Percentiles rank a stretch among this genome's conserved stretches.
Evolutionary conservation across 2,888 invertebrate species (phyloP).

Genomic region (Gymnosoma rotundatum): DNA sequence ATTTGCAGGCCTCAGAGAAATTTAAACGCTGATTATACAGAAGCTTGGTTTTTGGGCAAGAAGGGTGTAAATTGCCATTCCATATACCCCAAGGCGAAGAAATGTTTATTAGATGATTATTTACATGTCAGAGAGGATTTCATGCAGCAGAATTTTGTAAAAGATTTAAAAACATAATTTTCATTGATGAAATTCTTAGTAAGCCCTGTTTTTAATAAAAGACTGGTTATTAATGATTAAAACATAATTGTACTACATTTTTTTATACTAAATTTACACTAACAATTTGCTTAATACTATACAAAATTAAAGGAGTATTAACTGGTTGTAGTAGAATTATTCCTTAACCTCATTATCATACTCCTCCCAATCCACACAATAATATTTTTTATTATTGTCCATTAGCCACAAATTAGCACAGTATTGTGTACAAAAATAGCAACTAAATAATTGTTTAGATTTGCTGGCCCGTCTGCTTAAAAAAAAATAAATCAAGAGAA

Average conservation of each 20-base stretch:
- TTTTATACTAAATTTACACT: constrained; percentile 22
- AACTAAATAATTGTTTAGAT: constrained; percentile 80
- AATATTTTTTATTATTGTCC: constrained; percentile 78
- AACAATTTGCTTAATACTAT: constrained; percentile 15
- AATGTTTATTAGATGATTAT: constrained; percentile 74
- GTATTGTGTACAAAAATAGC: constrained; percentile 79
- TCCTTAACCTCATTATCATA: constrained; percentile 72
- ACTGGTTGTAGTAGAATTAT: background rate
- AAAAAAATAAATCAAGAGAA: background rate
- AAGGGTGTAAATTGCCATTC: constrained; percentile 73
- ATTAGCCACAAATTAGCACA: constrained; percentile 79
- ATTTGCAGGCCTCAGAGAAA: constrained; percentile 74
- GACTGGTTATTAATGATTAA: constrained; percentile 12
- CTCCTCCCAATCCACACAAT: constrained; percentile 78
- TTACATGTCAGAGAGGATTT: constrained; percentile 74
- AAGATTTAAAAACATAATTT: background rate
- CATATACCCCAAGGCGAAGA: constrained; percentile 70
- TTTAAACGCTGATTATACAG: constrained; percentile 69
- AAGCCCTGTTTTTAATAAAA: constrained; percentile 13
- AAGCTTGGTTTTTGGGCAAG: constrained; percentile 74
- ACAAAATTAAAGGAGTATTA: background rate
- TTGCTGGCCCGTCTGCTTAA: constrained; percentile 77
- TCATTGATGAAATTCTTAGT: background rate
- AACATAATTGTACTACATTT: constrained; percentile 45
- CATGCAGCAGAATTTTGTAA: constrained; percentile 41